Percentiles rank a stretch among this genome's conserved stretches.
Evolutionary conservation across 1,140 invertebrate species (phyloP).

Genomic region (Theocolax elegans): DNA sequence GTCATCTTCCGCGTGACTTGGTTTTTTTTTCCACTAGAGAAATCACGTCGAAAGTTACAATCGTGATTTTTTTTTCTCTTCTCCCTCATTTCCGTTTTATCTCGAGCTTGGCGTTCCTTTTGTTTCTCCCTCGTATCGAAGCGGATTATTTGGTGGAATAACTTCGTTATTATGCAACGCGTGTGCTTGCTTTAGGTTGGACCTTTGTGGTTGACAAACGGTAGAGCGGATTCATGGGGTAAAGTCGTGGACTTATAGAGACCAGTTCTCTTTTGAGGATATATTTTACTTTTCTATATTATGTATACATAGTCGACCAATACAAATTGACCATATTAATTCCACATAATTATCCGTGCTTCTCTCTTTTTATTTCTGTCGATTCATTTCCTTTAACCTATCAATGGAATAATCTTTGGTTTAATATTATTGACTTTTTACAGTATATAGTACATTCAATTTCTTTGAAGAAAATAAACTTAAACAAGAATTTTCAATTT

Average conservation of each 20-base stretch:
- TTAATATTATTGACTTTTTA: too few relatives aligned
- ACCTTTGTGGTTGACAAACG: background rate
- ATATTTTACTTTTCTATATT: too few relatives aligned
- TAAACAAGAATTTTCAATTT: too few relatives aligned
- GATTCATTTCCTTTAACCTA: too few relatives aligned
- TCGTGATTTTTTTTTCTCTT: background rate
- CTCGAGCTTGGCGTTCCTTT: background rate
- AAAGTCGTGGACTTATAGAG: background rate
- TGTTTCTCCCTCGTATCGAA: background rate
- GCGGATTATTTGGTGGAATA: background rate
- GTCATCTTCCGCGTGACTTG: background rate
- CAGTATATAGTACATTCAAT: too few relatives aligned
- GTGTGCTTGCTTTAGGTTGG: background rate
- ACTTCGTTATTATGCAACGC: slow-evolving; percentile 3
- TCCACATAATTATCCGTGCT: too few relatives aligned
- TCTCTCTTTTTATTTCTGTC: too few relatives aligned
- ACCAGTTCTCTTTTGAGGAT: too few relatives aligned
- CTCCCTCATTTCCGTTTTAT: background rate
- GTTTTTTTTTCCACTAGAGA: background rate
- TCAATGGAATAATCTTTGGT: too few relatives aligned
- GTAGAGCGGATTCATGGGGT: background rate
- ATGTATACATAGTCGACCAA: too few relatives aligned
- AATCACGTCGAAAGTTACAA: background rate
- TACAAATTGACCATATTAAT: too few relatives aligned
- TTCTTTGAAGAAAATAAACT: too few relatives aligned